Evolutionary conservation across 2,113 vertebrate species (phyloP).

Genomic region (Arothron firmamentum): DNA sequence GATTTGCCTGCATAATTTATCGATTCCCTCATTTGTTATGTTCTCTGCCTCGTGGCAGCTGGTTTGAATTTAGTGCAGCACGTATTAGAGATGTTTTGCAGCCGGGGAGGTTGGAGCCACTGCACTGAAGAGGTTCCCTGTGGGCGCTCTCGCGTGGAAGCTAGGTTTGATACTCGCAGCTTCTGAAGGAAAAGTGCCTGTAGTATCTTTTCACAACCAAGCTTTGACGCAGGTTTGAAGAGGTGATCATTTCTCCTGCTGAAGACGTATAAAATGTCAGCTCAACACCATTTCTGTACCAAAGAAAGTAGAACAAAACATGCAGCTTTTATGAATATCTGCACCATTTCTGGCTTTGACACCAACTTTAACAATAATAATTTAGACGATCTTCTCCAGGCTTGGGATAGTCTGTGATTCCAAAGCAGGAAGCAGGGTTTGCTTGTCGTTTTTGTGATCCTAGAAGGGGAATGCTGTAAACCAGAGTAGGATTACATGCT

Average conservation of each 20-base stretch:
- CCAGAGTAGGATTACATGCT: constrained; percentile 39
- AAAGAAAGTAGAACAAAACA: no score
- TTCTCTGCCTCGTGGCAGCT: background rate
- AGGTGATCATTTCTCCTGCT: no score
- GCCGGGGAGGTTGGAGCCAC: background rate
- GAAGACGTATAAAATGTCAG: no score
- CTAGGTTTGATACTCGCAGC: background rate
- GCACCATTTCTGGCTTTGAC: no score
- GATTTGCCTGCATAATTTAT: background rate
- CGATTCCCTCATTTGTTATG: background rate
- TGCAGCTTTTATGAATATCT: no score
- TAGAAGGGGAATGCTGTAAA: constrained; percentile 8
- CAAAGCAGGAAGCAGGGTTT: background rate
- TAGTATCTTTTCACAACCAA: no score
- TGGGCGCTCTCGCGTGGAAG: background rate
- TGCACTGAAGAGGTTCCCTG: background rate
- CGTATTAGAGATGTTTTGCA: background rate
- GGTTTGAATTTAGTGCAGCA: no score
- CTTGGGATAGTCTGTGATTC: no score
- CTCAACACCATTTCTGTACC: no score
- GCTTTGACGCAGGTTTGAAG: no score
- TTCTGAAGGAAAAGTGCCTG: background rate
- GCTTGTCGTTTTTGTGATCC: background rate
- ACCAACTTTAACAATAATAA: no score
- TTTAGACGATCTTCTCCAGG: no score